Evolutionary conservation across 1,140 invertebrate species (phyloP).

Genomic region (Ceratosolen fusciceps): DNA sequence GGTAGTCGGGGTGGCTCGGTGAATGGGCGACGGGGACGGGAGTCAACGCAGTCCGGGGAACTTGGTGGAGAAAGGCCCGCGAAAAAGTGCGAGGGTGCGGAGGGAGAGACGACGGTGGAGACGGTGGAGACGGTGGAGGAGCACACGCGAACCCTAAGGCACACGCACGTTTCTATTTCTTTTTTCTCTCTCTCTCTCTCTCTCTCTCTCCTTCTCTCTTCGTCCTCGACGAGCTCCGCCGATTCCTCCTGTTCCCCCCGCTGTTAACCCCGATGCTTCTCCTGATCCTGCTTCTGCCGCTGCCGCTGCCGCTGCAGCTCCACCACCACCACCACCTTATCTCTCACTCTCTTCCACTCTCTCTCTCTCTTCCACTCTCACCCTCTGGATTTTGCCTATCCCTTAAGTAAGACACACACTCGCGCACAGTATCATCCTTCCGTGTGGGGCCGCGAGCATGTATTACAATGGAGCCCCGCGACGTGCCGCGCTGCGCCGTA

Average conservation of each 20-base stretch:
- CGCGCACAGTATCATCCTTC: conserved; percentile 50
- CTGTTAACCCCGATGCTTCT: too few relatives aligned
- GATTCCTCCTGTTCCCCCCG: too few relatives aligned
- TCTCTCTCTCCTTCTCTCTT: not conserved
- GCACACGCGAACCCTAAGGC: conserved; percentile 15
- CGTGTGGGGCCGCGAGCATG: conserved; percentile 12
- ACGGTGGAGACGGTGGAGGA: not conserved
- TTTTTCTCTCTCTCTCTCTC: not conserved
- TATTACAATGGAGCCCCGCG: not conserved
- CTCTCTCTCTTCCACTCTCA: not conserved
- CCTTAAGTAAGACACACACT: conserved; percentile 36
- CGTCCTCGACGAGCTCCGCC: too few relatives aligned
- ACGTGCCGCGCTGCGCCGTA: conserved; percentile 12
- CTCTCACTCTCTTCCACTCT: not conserved
- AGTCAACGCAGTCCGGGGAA: too few relatives aligned
- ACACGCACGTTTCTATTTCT: conserved; percentile 29
- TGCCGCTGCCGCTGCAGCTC: too few relatives aligned
- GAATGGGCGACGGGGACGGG: not conserved
- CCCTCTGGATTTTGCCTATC: not conserved
- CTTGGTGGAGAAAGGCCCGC: too few relatives aligned
- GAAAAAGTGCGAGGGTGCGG: not conserved
- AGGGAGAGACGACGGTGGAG: too few relatives aligned
- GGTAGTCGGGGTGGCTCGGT: not conserved
- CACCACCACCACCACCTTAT: not conserved
- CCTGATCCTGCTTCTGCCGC: too few relatives aligned